phyloP scores from a whole-genome alignment of 2,797 vertebrate species.

The Mormyrus proboscirostris region DNA sequence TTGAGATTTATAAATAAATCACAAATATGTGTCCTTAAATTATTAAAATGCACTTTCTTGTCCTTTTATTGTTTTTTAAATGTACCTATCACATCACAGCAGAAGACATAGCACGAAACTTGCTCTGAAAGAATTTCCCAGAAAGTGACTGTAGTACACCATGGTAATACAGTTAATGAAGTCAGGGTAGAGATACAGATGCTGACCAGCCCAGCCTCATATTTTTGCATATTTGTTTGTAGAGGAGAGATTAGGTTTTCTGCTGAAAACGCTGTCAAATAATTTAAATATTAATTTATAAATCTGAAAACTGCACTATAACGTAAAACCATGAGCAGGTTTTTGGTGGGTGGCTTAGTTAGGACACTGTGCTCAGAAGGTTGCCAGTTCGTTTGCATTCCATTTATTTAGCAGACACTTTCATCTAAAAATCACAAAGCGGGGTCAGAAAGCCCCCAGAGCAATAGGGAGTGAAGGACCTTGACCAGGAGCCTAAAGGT shows the following conservation, averaged over 20 bases:
- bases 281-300: neutral
- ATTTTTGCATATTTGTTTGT: neutral
- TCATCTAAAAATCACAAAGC: neutral
- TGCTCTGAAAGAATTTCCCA: neutral
- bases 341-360: neutral
- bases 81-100: neutral
- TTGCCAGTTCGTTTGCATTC: neutral
- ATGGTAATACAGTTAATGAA: neutral
- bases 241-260: neutral
- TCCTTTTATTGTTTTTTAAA: neutral
- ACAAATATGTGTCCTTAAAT: neutral
- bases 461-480: neutral
- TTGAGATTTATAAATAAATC: neutral
- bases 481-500: neutral
- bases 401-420: neutral
- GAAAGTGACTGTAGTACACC: neutral
- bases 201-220: neutral
- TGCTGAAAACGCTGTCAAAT: neutral
- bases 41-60: neutral
- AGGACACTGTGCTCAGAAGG: neutral
- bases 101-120: neutral
- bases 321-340: neutral
- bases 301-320: neutral
- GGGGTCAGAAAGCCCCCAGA: neutral
- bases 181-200: neutral